Base-by-base conservation (phyloP, 2,113 vertebrate species). In the Misgurnus mizolepis region DNA sequence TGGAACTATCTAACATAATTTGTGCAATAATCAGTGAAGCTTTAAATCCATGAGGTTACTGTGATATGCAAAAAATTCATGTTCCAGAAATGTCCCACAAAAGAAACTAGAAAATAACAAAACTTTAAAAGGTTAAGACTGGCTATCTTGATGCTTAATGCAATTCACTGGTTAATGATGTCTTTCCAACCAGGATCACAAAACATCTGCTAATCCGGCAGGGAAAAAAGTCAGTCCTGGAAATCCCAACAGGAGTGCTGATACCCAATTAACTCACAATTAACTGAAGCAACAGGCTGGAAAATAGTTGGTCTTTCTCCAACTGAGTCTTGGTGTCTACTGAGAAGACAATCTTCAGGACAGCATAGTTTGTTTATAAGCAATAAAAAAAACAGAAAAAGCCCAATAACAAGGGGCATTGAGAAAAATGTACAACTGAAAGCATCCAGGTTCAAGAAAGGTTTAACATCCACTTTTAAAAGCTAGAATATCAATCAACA, bases 231-330 rank as follows among this genome's bases (percentile, higher is more conserved):
- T n/a, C n/a, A 56, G 22, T 73, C 61, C 71, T 58, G 18, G 22
- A 68, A 18, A 73, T 78, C 79, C 79, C 22, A 69, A 68, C 53
- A 66, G 65, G 22, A 75, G 77, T 7, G 4, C 3, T 64, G 66
- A 67, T 60, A 75, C 65, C 83, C 76, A 65, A 15, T 34, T 34
- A 60, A 79, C 76, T 18, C n/a, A 70, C 39, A 75, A 81, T 84
- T 79, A 84, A 40, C 70, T n/a, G 22, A 60, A 60, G 70, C 83
- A 79, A 9, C 58, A 58, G 40, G 61, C 67, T 22, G 66, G 65
- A 76, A 81, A 70, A 50, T 56, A 40, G 12, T 58, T 40, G 58
- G 65, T 70, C 69, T 45, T 78, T 43, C 72, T 45, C 40, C n/a
- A 5, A 64, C 7, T 50, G 18, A 64, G 22, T 43, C 22, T 62